Conservation (phyloP, 2,888 invertebrate genomes). For the Pristionchus entomophagus region DNA sequence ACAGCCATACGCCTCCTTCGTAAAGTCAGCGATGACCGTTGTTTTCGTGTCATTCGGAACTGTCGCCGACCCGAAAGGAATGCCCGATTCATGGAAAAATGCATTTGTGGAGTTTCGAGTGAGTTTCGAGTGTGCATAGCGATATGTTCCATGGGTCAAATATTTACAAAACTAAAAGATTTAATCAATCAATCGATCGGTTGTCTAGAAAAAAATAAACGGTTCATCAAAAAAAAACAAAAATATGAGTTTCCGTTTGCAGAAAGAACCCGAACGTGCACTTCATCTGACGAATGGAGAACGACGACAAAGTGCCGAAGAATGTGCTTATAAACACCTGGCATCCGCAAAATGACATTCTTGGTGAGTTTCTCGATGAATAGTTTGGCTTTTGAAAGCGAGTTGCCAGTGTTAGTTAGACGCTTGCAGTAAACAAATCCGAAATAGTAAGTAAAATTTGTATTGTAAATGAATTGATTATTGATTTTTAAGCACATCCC, state of each 20-base stretch:
- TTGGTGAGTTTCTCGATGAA: neutral
- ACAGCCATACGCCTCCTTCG: slow-evolving; percentile 22
- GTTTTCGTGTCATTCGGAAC: slow-evolving; percentile 30
- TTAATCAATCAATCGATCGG: too few species aligned
- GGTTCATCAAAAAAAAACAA: too few species aligned
- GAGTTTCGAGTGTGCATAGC: too few species aligned
- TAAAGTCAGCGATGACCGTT: neutral
- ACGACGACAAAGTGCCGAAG: neutral
- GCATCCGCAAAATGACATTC: slow-evolving; percentile 34
- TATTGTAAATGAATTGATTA: too few species aligned
- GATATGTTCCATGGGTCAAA: too few species aligned
- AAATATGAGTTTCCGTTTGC: too few species aligned
- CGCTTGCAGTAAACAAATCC: too few species aligned
- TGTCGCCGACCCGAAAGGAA: neutral
- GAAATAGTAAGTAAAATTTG: too few species aligned
- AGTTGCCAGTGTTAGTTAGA: too few species aligned
- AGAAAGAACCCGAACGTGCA: slow-evolving; percentile 24
- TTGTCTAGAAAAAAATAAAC: too few species aligned
- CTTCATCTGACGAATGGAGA: slow-evolving; percentile 33
- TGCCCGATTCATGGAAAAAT: neutral
- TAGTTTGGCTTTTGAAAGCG: too few species aligned
- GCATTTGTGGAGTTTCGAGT: slow-evolving; percentile 18
- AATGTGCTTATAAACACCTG: slow-evolving; percentile 14
- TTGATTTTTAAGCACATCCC: neutral
- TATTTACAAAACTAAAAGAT: too few species aligned